These are phyloP conservation scores for Araneus ventricosus DNA, from an alignment of 1,140 invertebrate genomes.

Conservation along the genomic window DNA sequence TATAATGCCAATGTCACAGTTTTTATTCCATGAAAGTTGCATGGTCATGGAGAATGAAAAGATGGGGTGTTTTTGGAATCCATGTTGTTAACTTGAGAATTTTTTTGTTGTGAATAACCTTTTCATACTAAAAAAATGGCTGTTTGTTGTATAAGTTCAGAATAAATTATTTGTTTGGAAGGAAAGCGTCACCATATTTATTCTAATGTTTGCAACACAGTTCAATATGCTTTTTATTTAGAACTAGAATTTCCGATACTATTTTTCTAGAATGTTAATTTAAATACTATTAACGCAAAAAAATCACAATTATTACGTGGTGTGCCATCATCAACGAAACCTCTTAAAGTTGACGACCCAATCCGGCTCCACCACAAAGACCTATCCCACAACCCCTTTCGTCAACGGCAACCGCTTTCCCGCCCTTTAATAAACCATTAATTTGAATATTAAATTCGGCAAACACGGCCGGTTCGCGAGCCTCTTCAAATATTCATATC, in stretches of 20 bases:
- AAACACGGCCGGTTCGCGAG: slow-evolving; percentile 11
- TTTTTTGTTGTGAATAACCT: no score
- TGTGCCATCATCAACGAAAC: background rate
- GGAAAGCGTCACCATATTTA: no score
- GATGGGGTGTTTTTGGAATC: no score
- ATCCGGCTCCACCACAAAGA: background rate
- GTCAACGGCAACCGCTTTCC: background rate
- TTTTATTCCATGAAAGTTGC: no score
- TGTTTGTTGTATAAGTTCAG: no score
- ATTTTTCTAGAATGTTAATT: background rate
- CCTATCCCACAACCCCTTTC: slow-evolving; percentile 18
- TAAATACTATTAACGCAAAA: background rate
- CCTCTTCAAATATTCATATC: slow-evolving; percentile 71
- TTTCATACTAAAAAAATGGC: no score
- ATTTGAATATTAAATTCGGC: slow-evolving; percentile 72
- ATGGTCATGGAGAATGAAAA: no score
- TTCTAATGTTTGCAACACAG: no score
- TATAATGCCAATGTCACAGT: no score
- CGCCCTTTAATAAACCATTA: slow-evolving; percentile 72
- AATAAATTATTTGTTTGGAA: no score
- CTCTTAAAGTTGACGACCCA: slow-evolving; percentile 4
- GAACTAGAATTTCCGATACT: background rate
- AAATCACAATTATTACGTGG: background rate
- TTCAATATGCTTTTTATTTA: no score
- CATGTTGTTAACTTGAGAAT: no score